Evolutionary conservation across 2,888 invertebrate species (phyloP).

Genomic region (Mactromeris polynyma): DNA sequence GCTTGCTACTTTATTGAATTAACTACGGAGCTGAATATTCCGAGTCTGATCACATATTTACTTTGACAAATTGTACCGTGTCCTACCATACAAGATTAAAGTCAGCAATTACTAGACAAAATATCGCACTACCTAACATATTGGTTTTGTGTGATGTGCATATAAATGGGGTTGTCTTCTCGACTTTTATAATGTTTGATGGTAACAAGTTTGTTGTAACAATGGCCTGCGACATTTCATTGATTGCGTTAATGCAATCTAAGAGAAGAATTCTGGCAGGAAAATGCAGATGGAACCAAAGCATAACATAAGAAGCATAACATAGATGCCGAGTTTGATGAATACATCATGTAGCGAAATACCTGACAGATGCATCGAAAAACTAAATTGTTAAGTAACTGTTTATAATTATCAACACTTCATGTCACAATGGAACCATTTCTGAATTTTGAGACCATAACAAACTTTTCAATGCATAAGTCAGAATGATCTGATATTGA

Average conservation of each 20-base stretch:
- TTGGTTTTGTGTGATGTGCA: constrained; percentile 43
- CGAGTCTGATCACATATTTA: constrained; percentile 43
- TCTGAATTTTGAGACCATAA: too few species aligned
- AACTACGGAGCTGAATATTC: not conserved
- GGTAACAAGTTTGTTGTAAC: constrained; percentile 28
- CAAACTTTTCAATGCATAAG: too few species aligned
- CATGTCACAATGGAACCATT: too few species aligned
- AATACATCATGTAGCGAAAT: not conserved
- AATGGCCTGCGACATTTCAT: not conserved
- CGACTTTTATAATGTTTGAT: not conserved
- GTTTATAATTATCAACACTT: too few species aligned
- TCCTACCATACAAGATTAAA: constrained; percentile 52
- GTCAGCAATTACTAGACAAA: constrained; percentile 43
- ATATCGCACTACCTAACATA: constrained; percentile 27
- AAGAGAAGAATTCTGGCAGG: not conserved
- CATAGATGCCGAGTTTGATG: not conserved
- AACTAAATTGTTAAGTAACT: too few species aligned
- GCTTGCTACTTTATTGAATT: constrained; percentile 25
- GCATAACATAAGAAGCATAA: too few species aligned
- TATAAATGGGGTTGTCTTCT: constrained; percentile 37
- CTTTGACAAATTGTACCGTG: constrained; percentile 51
- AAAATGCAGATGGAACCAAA: not conserved
- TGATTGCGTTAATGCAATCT: not conserved
- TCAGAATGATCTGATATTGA: too few species aligned
- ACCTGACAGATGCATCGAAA: not conserved